Percentiles rank a stretch among this genome's conserved stretches.
phyloP scores from a whole-genome alignment of 2,888 invertebrate genomes.

The Drosophila kanekoi region DNA sequence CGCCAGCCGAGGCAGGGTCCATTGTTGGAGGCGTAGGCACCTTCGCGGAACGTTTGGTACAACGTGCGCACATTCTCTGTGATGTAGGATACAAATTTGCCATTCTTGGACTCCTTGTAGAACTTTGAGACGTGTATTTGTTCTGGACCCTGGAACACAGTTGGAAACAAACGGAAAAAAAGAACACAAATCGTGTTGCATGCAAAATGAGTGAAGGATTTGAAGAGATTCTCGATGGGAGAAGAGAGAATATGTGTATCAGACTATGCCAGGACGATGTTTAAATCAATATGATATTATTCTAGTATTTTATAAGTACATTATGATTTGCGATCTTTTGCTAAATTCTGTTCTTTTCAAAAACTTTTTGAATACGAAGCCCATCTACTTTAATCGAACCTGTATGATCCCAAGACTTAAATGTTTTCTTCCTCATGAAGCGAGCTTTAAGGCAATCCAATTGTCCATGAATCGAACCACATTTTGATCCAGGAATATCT shows the following conservation, averaged over 20 bases:
- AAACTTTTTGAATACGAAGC: not conserved
- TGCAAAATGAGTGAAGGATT: conserved; percentile 67
- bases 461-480: too few species aligned
- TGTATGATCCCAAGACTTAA: too few species aligned
- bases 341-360: not conserved
- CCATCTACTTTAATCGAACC: too few species aligned
- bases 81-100: conserved; percentile 92
- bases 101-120: conserved; percentile 95
- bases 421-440: too few species aligned
- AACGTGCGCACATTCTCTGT: conserved; percentile 95
- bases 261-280: not conserved
- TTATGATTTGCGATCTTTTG: not conserved
- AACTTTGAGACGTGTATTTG: conserved; percentile 95
- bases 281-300: not conserved
- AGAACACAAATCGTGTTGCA: conserved; percentile 69
- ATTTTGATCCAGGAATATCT: too few species aligned
- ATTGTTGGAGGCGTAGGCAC: conserved; percentile 96
- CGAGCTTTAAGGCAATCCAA: too few species aligned
- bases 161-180: conserved; percentile 66
- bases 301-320: not conserved
- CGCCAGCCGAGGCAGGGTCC: conserved; percentile 97
- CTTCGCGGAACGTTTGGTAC: conserved; percentile 95
- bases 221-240: conserved; percentile 27
- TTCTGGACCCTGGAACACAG: conserved; percentile 91
- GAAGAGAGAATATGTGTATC: conserved; percentile 16